Percentiles rank a stretch among this genome's conserved stretches.
These are phyloP conservation scores for Podabrus alpinus DNA, from an alignment of 2,888 invertebrate genomes.

Conservation along the genomic window DNA sequence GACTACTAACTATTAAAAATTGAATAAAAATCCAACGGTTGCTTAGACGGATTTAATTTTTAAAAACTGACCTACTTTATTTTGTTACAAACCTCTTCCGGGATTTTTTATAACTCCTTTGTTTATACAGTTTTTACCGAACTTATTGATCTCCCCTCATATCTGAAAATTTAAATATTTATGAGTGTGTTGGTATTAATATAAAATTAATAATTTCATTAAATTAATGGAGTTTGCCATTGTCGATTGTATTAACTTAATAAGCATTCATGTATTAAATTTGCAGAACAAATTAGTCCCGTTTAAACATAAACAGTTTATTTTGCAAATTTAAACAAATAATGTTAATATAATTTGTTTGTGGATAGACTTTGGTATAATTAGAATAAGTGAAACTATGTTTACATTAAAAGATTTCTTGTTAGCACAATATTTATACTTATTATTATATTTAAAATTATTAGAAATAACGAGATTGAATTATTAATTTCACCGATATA, in stretches of 20 bases:
- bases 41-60: no score
- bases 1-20: no score
- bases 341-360: background rate
- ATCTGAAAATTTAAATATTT: background rate
- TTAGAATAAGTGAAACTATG: background rate
- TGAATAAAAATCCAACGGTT: no score
- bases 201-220: background rate
- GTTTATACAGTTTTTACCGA: no score
- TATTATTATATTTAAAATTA: background rate
- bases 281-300: background rate
- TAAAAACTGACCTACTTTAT: no score
- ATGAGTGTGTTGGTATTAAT: background rate
- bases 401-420: background rate
- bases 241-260: background rate
- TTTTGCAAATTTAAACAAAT: background rate
- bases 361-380: background rate
- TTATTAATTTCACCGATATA: background rate
- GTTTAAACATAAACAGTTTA: background rate
- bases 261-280: background rate
- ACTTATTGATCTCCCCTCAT: no score
- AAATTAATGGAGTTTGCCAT: background rate
- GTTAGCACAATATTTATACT: no score
- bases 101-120: no score
- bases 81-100: no score
- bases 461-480: background rate